phyloP scores from a whole-genome alignment of 2,797 vertebrate species.

The Anableps anableps region DNA sequence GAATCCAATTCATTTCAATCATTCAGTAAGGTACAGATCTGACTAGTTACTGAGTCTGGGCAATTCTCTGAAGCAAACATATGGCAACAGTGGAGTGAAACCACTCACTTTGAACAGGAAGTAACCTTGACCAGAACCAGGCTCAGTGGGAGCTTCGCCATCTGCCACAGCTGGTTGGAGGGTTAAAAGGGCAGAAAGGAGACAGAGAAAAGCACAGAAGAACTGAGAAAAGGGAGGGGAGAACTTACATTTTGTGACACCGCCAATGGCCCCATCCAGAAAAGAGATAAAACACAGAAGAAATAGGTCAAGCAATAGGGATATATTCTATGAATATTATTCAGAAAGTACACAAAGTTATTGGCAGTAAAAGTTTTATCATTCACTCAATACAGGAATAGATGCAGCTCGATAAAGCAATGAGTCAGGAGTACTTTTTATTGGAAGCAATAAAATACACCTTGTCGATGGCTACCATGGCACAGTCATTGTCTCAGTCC shows the following conservation, averaged over 20 bases:
- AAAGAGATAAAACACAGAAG: background rate
- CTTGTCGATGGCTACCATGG: background rate
- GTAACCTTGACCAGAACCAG: background rate
- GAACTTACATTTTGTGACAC: background rate
- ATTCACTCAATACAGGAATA: background rate
- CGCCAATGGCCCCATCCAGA: background rate
- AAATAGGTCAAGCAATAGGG: background rate
- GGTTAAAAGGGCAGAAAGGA: background rate
- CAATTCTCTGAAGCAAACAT: background rate
- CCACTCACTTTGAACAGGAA: background rate
- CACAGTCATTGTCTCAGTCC: background rate
- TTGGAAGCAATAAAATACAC: background rate
- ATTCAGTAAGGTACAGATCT: background rate
- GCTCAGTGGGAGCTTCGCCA: background rate
- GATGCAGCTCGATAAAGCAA: background rate
- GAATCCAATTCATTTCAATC: background rate
- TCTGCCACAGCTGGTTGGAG: background rate
- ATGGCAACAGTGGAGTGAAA: constrained; percentile 1
- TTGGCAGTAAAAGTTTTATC: background rate
- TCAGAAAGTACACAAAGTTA: background rate
- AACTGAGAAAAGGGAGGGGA: background rate
- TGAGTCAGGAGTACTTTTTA: background rate
- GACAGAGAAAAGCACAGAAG: background rate
- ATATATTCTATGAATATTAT: background rate
- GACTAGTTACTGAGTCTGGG: background rate